Conservation (phyloP, 1,140 invertebrate species). For the Microplitis demolitor region DNA sequence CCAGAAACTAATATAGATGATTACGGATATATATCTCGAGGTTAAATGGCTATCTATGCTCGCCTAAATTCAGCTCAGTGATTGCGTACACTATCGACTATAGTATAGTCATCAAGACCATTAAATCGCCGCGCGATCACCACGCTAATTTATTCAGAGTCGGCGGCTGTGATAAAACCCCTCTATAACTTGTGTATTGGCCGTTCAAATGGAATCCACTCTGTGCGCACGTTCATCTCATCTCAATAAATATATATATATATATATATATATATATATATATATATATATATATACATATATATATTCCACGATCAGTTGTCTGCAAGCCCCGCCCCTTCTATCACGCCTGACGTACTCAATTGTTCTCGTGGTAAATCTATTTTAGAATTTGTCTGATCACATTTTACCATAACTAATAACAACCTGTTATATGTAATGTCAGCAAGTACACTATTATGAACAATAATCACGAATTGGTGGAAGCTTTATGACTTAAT, state of each 20-base stretch:
- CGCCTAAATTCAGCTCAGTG: not conserved
- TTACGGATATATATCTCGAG: not conserved
- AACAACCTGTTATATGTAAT: not conserved
- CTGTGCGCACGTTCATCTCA: not conserved
- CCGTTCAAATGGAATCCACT: slow-evolving; percentile 5
- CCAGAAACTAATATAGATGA: not conserved
- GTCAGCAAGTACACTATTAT: no score
- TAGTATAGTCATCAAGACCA: not conserved
- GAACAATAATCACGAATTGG: no score
- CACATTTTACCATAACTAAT: not conserved
- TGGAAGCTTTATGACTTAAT: no score
- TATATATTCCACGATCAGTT: not conserved
- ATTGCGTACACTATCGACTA: not conserved
- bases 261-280: not conserved
- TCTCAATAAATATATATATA: not conserved
- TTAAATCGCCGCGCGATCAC: slow-evolving; percentile 12
- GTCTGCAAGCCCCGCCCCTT: slow-evolving; percentile 6
- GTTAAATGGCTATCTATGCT: not conserved
- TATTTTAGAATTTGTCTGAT: slow-evolving; percentile 4
- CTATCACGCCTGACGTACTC: not conserved
- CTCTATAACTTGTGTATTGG: not conserved
- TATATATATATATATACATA: not conserved
- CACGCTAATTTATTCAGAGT: slow-evolving; percentile 29
- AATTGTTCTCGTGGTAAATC: not conserved
- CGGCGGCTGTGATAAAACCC: not conserved